A percentile compares a stretch with the other conserved stretches of the same genome.
phyloP scores from a whole-genome alignment of 2,888 invertebrate species.

The Choristoneura rosaceana region DNA sequence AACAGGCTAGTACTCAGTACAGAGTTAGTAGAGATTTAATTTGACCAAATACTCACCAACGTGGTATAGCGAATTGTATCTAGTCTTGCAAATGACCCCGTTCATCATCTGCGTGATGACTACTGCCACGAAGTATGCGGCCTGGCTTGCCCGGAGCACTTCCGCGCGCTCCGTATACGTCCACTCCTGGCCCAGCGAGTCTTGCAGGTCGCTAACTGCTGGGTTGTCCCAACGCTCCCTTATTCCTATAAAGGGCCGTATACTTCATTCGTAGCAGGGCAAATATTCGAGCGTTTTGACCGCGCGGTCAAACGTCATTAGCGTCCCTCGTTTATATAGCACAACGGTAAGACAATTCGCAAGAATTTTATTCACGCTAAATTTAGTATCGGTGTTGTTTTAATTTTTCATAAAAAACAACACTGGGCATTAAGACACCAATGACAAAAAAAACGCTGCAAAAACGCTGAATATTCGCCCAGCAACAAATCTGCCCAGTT shows the following conservation, averaged over 20 bases:
- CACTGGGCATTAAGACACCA: no score
- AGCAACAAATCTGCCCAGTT: no score
- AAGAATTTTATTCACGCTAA: no score
- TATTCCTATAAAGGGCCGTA: constrained; percentile 78
- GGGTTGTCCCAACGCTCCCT: constrained; percentile 89
- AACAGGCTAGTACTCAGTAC: no score
- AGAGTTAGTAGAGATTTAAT: neutral
- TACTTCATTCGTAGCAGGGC: neutral
- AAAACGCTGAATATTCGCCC: no score
- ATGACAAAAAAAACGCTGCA: no score
- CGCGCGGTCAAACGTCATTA: no score
- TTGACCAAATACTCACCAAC: constrained; percentile 84
- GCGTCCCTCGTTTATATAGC: no score
- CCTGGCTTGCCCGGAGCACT: constrained; percentile 89
- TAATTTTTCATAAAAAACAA: no score
- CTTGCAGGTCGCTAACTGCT: constrained; percentile 88
- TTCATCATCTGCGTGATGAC: constrained; percentile 91
- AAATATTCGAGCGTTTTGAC: no score
- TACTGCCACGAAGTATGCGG: constrained; percentile 90
- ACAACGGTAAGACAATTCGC: no score
- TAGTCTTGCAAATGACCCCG: constrained; percentile 90
- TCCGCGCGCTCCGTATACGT: constrained; percentile 88
- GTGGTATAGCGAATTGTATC: constrained; percentile 89
- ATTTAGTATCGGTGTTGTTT: no score
- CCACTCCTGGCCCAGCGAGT: constrained; percentile 92